Evolutionary conservation across 2,113 vertebrate species (phyloP).

Genomic region (Choloepus hoffmanni): DNA sequence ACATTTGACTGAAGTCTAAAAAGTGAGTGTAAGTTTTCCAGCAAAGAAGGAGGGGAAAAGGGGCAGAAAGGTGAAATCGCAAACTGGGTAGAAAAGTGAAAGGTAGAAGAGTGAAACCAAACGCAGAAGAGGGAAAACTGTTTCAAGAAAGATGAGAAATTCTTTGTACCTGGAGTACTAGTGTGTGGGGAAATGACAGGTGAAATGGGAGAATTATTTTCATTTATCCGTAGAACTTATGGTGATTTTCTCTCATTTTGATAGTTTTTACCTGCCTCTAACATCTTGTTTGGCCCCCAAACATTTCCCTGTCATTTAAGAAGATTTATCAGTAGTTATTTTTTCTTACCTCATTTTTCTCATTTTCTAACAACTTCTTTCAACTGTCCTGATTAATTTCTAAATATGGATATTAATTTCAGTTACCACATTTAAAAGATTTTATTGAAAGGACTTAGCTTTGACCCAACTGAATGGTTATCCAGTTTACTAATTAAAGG

Average conservation of each 20-base stretch:
- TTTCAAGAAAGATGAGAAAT: background rate
- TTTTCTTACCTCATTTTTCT: conserved; percentile 1
- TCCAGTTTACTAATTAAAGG: background rate
- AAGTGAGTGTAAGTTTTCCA: background rate
- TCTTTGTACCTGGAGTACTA: background rate
- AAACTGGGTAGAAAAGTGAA: background rate
- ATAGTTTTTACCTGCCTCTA: background rate
- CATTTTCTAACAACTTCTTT: background rate
- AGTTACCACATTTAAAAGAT: background rate
- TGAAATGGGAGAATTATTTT: background rate
- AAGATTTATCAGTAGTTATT: background rate
- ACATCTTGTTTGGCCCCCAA: background rate
- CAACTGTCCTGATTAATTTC: conserved; percentile 11
- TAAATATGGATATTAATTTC: conserved; percentile 5
- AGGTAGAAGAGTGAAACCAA: background rate
- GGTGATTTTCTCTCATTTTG: background rate
- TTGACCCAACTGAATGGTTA: background rate
- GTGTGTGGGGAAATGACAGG: background rate
- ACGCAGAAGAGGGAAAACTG: background rate
- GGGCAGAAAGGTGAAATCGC: background rate
- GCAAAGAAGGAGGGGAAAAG: background rate
- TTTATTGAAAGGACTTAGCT: background rate
- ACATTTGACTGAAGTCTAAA: background rate
- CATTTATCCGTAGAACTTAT: background rate
- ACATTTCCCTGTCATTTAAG: conserved; percentile 5